phyloP scores from a whole-genome alignment of 2,888 invertebrate species.

The Unio pictorum region DNA sequence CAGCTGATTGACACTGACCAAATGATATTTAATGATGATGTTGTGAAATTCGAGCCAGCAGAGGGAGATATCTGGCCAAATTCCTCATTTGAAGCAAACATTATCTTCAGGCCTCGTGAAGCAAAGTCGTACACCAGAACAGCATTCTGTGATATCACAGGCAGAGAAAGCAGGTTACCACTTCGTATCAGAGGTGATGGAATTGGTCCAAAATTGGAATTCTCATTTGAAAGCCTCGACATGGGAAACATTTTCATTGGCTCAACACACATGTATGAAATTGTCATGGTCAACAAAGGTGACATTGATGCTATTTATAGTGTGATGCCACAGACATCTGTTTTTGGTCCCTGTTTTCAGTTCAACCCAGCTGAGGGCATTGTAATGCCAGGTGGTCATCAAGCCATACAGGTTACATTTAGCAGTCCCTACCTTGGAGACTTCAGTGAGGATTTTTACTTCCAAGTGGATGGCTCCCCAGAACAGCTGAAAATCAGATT shows the following conservation, averaged over 20 bases:
- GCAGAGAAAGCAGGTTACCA: slow-evolving; percentile 69
- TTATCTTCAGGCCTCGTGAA: slow-evolving; percentile 69
- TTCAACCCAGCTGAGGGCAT: slow-evolving; percentile 70
- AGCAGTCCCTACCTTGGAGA: slow-evolving; percentile 68
- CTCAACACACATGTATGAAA: slow-evolving; percentile 70
- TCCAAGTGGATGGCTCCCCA: slow-evolving; percentile 69
- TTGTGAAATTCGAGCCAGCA: slow-evolving; percentile 68
- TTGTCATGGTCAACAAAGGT: slow-evolving; percentile 71
- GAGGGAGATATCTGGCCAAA: slow-evolving; percentile 72
- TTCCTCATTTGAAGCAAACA: slow-evolving; percentile 65
- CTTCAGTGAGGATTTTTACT: slow-evolving; percentile 68
- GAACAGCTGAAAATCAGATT: slow-evolving; percentile 60
- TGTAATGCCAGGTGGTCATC: slow-evolving; percentile 70
- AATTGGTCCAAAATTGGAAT: slow-evolving; percentile 70
- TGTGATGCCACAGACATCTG: slow-evolving; percentile 59
- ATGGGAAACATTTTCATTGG: slow-evolving; percentile 71
- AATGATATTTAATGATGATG: slow-evolving; percentile 69
- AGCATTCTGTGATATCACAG: slow-evolving; percentile 71
- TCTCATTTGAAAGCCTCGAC: slow-evolving; percentile 68
- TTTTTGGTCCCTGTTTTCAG: slow-evolving; percentile 68
- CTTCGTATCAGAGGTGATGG: slow-evolving; percentile 69
- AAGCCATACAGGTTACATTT: slow-evolving; percentile 69
- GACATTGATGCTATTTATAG: slow-evolving; percentile 71
- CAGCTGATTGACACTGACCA: slow-evolving; percentile 64
- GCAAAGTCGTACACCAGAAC: slow-evolving; percentile 67